Conservation (phyloP, 2,797 vertebrate species). For the Sebastes matsubarae region DNA sequence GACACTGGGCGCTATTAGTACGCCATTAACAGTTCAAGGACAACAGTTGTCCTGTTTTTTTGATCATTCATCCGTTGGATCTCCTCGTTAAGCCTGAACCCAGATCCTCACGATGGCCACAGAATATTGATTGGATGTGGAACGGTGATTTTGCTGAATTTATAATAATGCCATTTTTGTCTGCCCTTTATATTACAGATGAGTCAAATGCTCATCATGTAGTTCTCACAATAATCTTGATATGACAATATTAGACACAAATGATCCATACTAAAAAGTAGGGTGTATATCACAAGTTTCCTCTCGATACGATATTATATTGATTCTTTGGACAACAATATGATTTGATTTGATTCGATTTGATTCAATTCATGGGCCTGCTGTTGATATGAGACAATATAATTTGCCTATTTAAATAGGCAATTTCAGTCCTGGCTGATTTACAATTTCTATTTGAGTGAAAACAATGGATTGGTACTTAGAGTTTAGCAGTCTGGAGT, state of each 20-base stretch:
- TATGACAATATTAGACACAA: neutral
- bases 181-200: constrained; percentile 49
- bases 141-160: constrained; percentile 59
- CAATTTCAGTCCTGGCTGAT: too few species aligned
- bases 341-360: too few species aligned
- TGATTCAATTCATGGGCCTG: too few species aligned
- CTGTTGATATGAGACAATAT: too few species aligned
- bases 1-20: constrained; percentile 71
- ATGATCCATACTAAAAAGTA: neutral
- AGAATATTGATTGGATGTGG: constrained; percentile 74
- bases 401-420: too few species aligned
- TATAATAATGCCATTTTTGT: constrained; percentile 50
- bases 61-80: constrained; percentile 73
- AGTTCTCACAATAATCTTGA: neutral
- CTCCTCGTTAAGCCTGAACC: constrained; percentile 66
- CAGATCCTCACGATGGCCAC: constrained; percentile 26
- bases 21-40: constrained; percentile 79
- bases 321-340: too few species aligned
- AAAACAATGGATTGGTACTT: too few species aligned
- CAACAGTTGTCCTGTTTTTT: constrained; percentile 72
- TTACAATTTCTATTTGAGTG: too few species aligned
- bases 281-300: too few species aligned
- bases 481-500: too few species aligned
- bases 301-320: too few species aligned
- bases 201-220: constrained; percentile 12